Conservation (phyloP, 2,888 invertebrate species). For the Dolomedes plantarius region DNA sequence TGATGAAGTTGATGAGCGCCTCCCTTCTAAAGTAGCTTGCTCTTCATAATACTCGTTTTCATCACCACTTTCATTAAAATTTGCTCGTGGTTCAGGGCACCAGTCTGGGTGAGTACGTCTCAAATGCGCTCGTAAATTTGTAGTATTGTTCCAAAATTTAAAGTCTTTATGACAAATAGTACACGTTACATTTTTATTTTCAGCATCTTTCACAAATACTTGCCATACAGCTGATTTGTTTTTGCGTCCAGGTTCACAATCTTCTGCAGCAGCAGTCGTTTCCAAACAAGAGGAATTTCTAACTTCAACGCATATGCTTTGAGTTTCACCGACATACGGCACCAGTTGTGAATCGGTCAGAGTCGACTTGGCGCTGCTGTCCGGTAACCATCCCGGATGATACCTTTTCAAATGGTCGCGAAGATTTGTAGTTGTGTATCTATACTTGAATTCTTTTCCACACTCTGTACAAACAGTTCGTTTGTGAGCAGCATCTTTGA, state of each 20-base stretch:
- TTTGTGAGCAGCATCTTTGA: neutral
- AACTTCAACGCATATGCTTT: neutral
- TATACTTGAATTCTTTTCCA: slow-evolving; percentile 2
- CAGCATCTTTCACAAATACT: neutral
- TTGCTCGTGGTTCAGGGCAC: neutral
- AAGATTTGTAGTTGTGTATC: slow-evolving; percentile 5
- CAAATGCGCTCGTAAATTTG: neutral
- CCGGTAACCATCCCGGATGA: slow-evolving; percentile 4
- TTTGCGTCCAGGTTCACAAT: neutral
- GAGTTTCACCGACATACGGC: neutral
- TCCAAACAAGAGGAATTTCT: neutral
- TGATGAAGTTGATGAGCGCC: neutral
- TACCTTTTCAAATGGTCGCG: slow-evolving; percentile 12
- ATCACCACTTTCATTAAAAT: neutral
- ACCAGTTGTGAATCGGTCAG: neutral
- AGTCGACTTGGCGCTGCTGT: neutral
- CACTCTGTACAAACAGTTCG: neutral
- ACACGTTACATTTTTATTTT: neutral
- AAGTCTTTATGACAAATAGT: neutral
- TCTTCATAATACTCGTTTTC: neutral
- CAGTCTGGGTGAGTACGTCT: neutral
- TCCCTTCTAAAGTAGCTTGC: neutral
- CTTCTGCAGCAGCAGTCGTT: neutral
- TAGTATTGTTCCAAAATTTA: slow-evolving; percentile 5
- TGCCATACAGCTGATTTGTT: slow-evolving; percentile 1